These are phyloP conservation scores for Molossus molossus DNA, from an alignment of 2,797 vertebrate species.

Conservation along the genomic window DNA sequence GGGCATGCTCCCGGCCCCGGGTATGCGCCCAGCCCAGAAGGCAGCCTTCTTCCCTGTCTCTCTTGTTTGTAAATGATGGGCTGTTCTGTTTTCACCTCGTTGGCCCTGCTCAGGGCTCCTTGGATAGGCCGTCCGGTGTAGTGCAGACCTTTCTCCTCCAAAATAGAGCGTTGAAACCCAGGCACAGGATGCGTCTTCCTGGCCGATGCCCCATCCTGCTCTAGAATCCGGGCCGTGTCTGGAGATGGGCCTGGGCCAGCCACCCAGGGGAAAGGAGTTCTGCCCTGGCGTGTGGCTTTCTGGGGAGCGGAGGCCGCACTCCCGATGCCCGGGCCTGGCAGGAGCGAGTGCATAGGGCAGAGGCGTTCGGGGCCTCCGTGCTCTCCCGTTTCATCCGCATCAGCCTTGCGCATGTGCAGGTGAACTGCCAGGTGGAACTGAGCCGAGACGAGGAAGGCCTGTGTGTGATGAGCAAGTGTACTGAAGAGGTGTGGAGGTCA, in stretches of 20 bases:
- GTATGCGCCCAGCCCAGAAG: too few species aligned
- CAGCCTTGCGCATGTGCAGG: neutral
- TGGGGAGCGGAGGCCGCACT: accelerated
- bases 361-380: accelerated
- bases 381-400: neutral
- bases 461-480: accelerated
- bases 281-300: accelerated
- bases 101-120: neutral
- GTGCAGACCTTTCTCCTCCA: neutral
- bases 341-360: accelerated
- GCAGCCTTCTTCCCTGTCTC: neutral
- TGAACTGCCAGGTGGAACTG: neutral
- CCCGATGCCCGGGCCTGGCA: neutral
- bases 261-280: accelerated
- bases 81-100: neutral
- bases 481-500: slow-evolving; percentile 25
- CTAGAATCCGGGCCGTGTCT: accelerated
- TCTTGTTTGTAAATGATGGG: accelerated
- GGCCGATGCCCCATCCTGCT: accelerated
- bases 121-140: accelerated
- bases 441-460: neutral
- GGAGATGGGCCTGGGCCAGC: neutral
- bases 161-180: accelerated
- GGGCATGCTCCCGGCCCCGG: too few species aligned
- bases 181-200: accelerated